Evolutionary conservation across 2,797 vertebrate genomes (phyloP), one percentile per base, ranked within the genome.

Genomic region (Trichosurus vulpecula): DNA sequence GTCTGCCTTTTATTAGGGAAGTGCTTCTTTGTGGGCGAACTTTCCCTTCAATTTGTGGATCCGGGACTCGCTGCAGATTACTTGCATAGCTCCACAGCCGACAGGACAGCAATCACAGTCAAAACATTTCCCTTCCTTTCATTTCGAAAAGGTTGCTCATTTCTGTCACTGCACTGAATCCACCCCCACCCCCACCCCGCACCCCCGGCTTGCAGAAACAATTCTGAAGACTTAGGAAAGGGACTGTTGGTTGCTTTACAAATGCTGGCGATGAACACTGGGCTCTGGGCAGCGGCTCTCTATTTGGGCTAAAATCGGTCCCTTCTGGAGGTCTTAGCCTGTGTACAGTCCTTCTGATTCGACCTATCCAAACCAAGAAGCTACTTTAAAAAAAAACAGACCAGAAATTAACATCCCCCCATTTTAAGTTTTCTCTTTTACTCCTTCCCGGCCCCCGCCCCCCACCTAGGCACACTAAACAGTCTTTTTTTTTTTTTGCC

Each of bases 61-160:
- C 96, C 91, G 30, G 56, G 87, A 74, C 51, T 92, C 8, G 94
- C 96, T 96, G 61, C 81, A 92, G 96, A 90, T 35, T 94, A 94
- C 54, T 57, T 52, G 90, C 2, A 0, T 92, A 92, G 74, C 53
- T 19, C 6, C 57, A 54, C 41, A 92, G 30, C 93, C 52, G 29
- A 53, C 92, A 96, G 94, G 92, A 4, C 93, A 93, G 94, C 53
- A 61, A 89, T 94, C 93, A 93, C 91, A 51, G 92, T 94, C 41
- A 66, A 92, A 95, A 93, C 52, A 41, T 54, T 91, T 29, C 51
- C 92, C 74, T 87, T 94, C 53, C 55, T 96, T 95, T 94, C 92
- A 92, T 96, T 96, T 94, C 90, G 56, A 93, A 96, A 94, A 58
- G 92, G 92, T 90, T 93, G 89, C 29, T 93, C 27, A 74, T 96